phyloP scores from a whole-genome alignment of 2,888 invertebrate species.

The Drosophila greeni region DNA sequence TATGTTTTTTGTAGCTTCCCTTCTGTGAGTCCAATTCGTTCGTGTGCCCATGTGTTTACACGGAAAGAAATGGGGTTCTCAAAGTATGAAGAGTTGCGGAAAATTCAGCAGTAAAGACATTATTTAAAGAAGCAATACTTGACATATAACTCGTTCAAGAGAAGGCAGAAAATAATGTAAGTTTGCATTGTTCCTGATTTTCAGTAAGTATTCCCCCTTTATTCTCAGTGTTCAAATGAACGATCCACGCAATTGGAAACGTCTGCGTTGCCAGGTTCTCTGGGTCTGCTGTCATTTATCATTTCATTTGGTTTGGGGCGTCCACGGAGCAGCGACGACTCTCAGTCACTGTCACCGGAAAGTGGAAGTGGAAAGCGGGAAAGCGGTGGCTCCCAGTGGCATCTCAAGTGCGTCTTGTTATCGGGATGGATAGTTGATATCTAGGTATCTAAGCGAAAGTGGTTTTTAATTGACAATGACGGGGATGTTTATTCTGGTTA shows the following conservation, averaged over 20 bases:
- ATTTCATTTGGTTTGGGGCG: constrained; percentile 54
- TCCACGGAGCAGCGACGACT: constrained; percentile 9
- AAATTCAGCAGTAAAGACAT: neutral
- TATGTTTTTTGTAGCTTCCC: constrained; percentile 20
- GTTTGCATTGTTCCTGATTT: too few relatives aligned
- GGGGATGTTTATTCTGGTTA: neutral
- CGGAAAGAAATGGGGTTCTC: neutral
- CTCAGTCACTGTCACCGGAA: constrained; percentile 29
- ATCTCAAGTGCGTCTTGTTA: constrained; percentile 28
- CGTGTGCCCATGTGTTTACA: constrained; percentile 18
- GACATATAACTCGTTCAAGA: too few relatives aligned
- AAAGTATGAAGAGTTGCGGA: too few relatives aligned
- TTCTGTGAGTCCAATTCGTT: constrained; percentile 28
- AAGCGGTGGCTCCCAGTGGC: constrained; percentile 22
- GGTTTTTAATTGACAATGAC: constrained; percentile 2
- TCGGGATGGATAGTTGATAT: constrained; percentile 14
- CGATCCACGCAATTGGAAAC: constrained; percentile 33
- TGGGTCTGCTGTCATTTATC: constrained; percentile 63
- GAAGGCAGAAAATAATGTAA: too few relatives aligned
- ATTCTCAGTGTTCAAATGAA: neutral
- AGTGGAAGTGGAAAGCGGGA: constrained; percentile 36
- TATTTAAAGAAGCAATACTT: too few relatives aligned
- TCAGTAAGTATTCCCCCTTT: neutral
- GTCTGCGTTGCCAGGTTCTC: constrained; percentile 28
- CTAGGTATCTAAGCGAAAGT: constrained; percentile 4